Base-by-base conservation (phyloP, 2,797 vertebrate genomes). In the Monodelphis domestica region DNA sequence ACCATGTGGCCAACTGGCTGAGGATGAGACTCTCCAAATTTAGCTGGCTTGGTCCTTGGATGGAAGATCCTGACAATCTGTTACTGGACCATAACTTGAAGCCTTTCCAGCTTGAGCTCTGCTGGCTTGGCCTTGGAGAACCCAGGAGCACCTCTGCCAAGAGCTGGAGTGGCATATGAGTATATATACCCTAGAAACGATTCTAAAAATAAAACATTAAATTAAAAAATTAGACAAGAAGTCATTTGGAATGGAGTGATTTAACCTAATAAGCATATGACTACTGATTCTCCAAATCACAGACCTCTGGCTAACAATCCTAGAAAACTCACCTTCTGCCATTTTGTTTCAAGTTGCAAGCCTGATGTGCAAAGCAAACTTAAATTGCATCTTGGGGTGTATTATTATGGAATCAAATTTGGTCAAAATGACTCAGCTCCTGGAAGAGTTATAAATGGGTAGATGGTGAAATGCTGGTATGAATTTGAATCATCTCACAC, bases 351-450 rank as follows among this genome's bases (percentile, higher is more conserved):
- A 57, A 91, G 45, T 59, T 7, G 9, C 50, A 89, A 89, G 29
- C 12, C 63, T 91, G 93, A 93, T 54, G 59, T 33, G 26, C 2
- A 92, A 33, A n/a, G 56, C 70, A 91, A 88, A 94, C n/a, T 55
- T 94, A 78, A 89, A 59, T 11, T 88, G 14, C 26, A 92, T 38
- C 33, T 50, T 52, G 54, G 89, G 1, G 54, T 29, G 11, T 24
- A 24, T 54, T 63, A 45, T 28, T 54, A 55, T 84, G 12, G 33
- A 84, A 45, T 30, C n/a, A 38, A 21, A 54, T 93, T 57, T 92
- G 70, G 4, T 26, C 38, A 12, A 9, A 51, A 29, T 94, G 0
- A 0, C 11, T 91, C 50, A 21, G 38, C 89, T 94, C 59, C 88
- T 89, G 59, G 53, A 94, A 89, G 88, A 89, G 5, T 12, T 56